Conservation (phyloP, 2,113 vertebrate species). For the Rhagologus leucostigma region DNA sequence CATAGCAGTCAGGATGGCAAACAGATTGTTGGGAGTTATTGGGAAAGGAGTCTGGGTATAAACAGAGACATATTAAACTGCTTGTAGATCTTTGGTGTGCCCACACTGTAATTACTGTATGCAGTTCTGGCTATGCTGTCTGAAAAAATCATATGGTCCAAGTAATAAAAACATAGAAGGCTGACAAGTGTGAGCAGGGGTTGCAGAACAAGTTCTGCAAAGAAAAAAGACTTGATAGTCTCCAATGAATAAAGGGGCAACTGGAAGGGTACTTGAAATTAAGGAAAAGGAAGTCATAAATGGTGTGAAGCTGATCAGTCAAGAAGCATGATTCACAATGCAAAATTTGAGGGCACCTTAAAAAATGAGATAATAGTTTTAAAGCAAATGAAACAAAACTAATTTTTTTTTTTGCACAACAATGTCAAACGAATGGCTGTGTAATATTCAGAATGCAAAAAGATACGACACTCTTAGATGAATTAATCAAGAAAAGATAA, state of each 20-base stretch:
- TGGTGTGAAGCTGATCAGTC: background rate
- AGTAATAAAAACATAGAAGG: background rate
- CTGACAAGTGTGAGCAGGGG: background rate
- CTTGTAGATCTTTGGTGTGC: background rate
- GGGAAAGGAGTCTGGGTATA: background rate
- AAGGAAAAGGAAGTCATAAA: background rate
- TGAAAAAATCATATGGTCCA: constrained; percentile 14
- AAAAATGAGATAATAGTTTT: background rate
- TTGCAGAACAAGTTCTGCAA: background rate
- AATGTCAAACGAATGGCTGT: background rate
- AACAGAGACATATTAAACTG: constrained; percentile 1
- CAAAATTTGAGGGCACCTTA: background rate
- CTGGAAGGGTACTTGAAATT: background rate
- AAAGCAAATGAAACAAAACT: background rate
- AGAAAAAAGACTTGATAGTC: background rate
- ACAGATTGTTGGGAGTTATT: constrained; percentile 1
- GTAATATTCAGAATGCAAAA: background rate
- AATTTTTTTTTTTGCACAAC: background rate
- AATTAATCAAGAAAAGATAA: background rate
- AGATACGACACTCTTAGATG: background rate
- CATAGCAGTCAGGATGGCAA: background rate
- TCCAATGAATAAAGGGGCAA: background rate
- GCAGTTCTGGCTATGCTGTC: background rate
- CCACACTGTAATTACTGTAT: background rate
- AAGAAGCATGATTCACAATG: background rate